Percentiles rank a stretch among this genome's conserved stretches.
Evolutionary conservation across 2,113 vertebrate species (phyloP).

Genomic region (Picathartes gymnocephalus): DNA sequence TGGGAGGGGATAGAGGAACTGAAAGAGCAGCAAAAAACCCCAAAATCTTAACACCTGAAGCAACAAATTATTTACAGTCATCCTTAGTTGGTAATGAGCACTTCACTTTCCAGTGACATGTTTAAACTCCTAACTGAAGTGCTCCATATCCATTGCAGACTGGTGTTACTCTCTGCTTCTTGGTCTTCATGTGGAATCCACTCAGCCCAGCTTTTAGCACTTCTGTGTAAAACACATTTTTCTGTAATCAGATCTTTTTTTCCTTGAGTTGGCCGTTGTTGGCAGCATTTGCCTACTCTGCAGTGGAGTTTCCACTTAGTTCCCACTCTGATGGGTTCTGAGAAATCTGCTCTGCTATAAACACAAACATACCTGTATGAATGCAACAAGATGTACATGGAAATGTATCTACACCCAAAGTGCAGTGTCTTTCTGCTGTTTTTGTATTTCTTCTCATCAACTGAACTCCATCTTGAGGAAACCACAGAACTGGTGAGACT

Average conservation of each 20-base stretch:
- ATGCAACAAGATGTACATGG: background rate
- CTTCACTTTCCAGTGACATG: background rate
- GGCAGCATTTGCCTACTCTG: background rate
- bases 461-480: background rate
- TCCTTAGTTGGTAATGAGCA: background rate
- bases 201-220: background rate
- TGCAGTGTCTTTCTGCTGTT: background rate
- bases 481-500: background rate
- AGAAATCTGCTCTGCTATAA: background rate
- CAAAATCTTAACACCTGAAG: constrained; percentile 17
- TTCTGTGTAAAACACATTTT: background rate
- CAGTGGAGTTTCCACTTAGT: background rate
- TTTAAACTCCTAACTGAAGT: background rate
- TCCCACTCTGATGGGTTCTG: background rate
- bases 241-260: background rate
- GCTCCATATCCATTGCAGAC: background rate
- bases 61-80: background rate
- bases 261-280: background rate
- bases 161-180: background rate
- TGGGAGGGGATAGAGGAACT: background rate
- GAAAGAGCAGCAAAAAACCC: background rate
- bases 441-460: background rate
- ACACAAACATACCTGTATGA: background rate
- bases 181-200: background rate
- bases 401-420: background rate